A percentile compares a stretch with the other conserved stretches of the same genome.
Evolutionary conservation across 2,888 invertebrate genomes (phyloP).

Genomic region (Arrhopalites spinosus): DNA sequence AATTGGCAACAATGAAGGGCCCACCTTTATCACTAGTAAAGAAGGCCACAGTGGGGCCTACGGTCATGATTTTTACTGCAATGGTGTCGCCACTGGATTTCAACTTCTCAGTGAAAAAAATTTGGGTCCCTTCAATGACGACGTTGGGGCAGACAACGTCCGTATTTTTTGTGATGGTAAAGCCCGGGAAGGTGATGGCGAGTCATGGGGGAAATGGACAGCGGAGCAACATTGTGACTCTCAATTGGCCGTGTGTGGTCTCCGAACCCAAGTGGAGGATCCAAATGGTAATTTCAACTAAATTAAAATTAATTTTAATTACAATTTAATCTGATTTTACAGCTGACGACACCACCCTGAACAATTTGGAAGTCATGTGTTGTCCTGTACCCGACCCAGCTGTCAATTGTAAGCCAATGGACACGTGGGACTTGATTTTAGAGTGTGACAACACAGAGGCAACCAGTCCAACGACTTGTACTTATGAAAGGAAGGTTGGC

Average conservation of each 20-base stretch:
- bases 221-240: slow-evolving; percentile 39
- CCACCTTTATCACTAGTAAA: slow-evolving; percentile 16
- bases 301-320: background rate
- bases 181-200: slow-evolving; percentile 43
- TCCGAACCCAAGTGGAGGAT: slow-evolving; percentile 47
- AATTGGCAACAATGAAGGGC: slow-evolving; percentile 22
- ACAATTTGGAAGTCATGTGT: slow-evolving; percentile 47
- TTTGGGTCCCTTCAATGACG: slow-evolving; percentile 43
- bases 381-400: slow-evolving; percentile 50
- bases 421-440: slow-evolving; percentile 49
- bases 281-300: slow-evolving; percentile 22
- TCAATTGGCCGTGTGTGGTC: slow-evolving; percentile 47
- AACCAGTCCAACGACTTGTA: slow-evolving; percentile 43
- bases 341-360: slow-evolving; percentile 49
- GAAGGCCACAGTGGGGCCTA: slow-evolving; percentile 39
- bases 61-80: slow-evolving; percentile 42
- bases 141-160: slow-evolving; percentile 50
- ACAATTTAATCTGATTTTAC: background rate
- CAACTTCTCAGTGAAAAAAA: slow-evolving; percentile 47
- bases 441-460: slow-evolving; percentile 52
- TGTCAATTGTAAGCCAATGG: slow-evolving; percentile 40
- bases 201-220: slow-evolving; percentile 48
- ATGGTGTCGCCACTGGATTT: slow-evolving; percentile 49
- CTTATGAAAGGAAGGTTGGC: slow-evolving; percentile 48
- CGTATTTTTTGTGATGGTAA: slow-evolving; percentile 40